Conservation (phyloP, 2,113 vertebrate species). For the Microcebus griseorufus region DNA sequence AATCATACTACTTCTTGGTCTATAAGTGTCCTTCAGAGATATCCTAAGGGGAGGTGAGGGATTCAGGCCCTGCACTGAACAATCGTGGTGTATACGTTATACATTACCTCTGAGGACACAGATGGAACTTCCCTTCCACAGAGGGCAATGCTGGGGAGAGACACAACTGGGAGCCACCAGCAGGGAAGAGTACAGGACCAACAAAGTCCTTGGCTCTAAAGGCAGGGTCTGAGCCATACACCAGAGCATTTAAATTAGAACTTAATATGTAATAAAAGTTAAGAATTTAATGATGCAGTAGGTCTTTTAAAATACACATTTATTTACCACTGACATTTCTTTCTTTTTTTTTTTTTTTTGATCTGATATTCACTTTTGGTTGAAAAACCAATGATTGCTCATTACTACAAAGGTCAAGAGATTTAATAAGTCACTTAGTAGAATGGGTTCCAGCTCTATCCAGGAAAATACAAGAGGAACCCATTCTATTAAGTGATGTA, state of each 20-base stretch:
- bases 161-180: not conserved
- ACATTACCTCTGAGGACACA: not conserved
- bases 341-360: not conserved
- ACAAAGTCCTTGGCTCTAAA: not conserved
- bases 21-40: not conserved
- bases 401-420: not conserved
- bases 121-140: accelerated
- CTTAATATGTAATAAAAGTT: not conserved
- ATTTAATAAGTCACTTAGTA: not conserved
- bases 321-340: not conserved
- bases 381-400: not conserved
- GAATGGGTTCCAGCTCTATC: no score
- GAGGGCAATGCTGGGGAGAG: no score
- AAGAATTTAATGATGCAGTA: not conserved
- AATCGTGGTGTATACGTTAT: not conserved
- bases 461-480: no score
- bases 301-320: not conserved
- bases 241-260: not conserved
- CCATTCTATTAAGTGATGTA: no score
- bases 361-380: not conserved
- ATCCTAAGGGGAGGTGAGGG: not conserved
- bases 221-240: not conserved
- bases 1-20: not conserved
- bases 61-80: not conserved
- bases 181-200: accelerated